Base-by-base conservation (phyloP, 2,797 vertebrate genomes). In the Pogonophryne albipinna region DNA sequence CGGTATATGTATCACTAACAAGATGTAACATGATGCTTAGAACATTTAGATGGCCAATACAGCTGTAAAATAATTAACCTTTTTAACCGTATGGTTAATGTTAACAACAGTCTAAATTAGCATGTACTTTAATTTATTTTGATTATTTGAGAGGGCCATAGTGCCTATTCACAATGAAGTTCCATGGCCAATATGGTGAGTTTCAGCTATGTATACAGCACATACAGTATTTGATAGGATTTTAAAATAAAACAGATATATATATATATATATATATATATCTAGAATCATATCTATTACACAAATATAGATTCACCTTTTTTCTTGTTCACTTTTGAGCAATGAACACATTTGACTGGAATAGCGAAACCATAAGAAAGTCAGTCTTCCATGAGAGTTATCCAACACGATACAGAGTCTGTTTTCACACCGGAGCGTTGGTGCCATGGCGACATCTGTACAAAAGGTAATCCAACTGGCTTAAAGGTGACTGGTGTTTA, bases 401-500 rank as follows among this genome's bases (percentile, higher is more conserved):
- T 91, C 89, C 92, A 91, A 93, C 92, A 82, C 89, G 88, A 84
- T 80, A 90, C 89, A 87, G 81, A 79, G 87, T 93, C 89, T 90
- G 78, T 90, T 94, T 91, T 91, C 59, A 46, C 93, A 89, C 90
- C 84, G 84, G 94, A 93, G 75, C 51, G 17, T 80, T 74, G 94
- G 93, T 82, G 88, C 85, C 57, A 81, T 79, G 87, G 88, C 82
- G 90, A 92, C 71, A 74, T 92, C 94, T 93, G 90, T 94, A 95
- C 95, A 95, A 94, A 91, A 92, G 90, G 89, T 93, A 89, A 91
- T 95, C 93, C 87, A 91, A 89, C 92, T 90, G 92, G 74, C 80
- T 89, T 84, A 92, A 95, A 95, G 93, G 93, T 91, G 95, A 94
- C 95, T 92, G 94, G 93, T 94, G 93, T 93, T 94, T 94, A 93